Evolutionary conservation across 1,140 invertebrate species (phyloP).

Genomic region (Phthorimaea operculella): DNA sequence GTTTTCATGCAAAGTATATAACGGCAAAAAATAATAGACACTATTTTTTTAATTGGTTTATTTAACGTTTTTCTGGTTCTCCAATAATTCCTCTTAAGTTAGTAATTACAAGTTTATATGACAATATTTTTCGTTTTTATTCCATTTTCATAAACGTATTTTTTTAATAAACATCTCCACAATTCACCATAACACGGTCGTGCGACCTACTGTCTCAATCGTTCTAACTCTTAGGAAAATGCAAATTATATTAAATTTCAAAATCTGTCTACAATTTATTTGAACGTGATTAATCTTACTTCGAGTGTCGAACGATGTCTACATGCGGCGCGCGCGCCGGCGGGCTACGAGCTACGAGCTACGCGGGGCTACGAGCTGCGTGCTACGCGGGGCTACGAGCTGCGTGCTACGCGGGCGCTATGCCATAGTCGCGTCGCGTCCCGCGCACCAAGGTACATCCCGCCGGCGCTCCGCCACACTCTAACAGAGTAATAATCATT

Average conservation of each 20-base stretch:
- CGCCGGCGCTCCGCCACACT: constrained; percentile 22
- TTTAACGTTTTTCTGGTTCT: constrained; percentile 65
- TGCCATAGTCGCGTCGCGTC: constrained; percentile 12
- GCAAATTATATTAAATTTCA: constrained; percentile 65
- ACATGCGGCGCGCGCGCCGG: constrained; percentile 24
- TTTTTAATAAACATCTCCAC: constrained; percentile 66
- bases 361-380: constrained; percentile 8
- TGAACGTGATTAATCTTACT: constrained; percentile 62
- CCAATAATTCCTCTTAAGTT: constrained; percentile 66
- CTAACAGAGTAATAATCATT: constrained; percentile 39
- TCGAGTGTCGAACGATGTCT: constrained; percentile 55
- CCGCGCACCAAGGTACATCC: constrained; percentile 10
- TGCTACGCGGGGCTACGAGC: constrained; percentile 9
- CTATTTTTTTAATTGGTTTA: constrained; percentile 63
- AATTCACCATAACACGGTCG: constrained; percentile 64
- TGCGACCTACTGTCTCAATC: constrained; percentile 65
- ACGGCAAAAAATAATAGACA: constrained; percentile 33
- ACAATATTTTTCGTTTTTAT: constrained; percentile 66
- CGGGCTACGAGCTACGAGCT: constrained; percentile 10
- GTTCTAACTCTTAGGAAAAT: constrained; percentile 66
- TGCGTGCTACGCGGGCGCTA: constrained; percentile 5
- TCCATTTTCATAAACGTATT: constrained; percentile 66
- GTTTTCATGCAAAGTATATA: neutral
- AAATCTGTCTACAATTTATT: constrained; percentile 63
- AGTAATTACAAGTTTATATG: constrained; percentile 67